Evolutionary conservation across 2,113 vertebrate species (phyloP), one percentile per base, ranked within the genome.

Genomic region (Leptobrachium ailaonicum): DNA sequence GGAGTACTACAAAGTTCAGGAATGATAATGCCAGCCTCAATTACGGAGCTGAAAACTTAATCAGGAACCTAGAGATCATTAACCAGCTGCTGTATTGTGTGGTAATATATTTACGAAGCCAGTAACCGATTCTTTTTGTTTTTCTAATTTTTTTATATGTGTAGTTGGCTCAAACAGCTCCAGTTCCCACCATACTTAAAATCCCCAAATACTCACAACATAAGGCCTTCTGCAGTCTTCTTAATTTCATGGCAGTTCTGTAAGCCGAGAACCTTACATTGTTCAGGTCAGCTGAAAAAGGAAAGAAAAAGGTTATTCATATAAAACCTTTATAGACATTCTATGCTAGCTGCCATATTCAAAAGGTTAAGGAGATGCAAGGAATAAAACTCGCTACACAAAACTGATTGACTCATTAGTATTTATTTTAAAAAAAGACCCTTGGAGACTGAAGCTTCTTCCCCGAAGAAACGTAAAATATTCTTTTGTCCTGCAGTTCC

Each of bases 191-290:
- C 20, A 32, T 32, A 32, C 20, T 50, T 50, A 50, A 50, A 50
- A 50, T 50, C 47, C 13, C 50, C 50, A 40, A 41, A 20, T 88
- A 97, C 98, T 99, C 87, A 99, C 97, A 4, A 92, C 97, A 99
- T 53, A 99, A 96, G 43, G 98, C 97, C 87, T 99, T 99, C 93
- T 99, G 98, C 87, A 99, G 94, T 85, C 98, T 93, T 79, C 98
- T 89, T 53, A 99, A 95, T 82, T 99, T 99, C 98, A 99, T 99
- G 84, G 98, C 98, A 60, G 98, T 99, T 82, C 98, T 92, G 87
- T 99, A 99, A 0, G 98, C 98, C 0, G 98, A 99, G 91, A 99
- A 99, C 44, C 98, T 92, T 80, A 99, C 98, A 5, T 99, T 99
- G 94, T 99, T 99, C 88, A 99, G 94, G 88, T 96, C 95, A 88